Evolutionary conservation across 2,888 invertebrate species (phyloP), one percentile per base, ranked within the genome.

Genomic region (Psococerastis gibbosa): DNA sequence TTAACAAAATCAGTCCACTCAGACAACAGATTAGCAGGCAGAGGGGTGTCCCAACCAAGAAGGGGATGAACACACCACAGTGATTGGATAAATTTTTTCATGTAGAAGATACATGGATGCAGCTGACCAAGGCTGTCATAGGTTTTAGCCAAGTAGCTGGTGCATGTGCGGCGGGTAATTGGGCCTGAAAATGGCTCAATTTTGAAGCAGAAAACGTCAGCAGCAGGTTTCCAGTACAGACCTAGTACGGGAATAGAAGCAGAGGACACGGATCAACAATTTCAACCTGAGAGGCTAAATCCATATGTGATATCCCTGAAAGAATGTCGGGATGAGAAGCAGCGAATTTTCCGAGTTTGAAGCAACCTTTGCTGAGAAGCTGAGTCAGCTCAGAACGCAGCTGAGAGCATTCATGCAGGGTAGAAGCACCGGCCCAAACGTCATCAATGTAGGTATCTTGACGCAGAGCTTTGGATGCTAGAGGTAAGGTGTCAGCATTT

Each of bases 401-500:
- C 27, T 27, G 8, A 27, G 11, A 6, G 6, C 27, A 6, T 27
- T 27, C 27, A 27, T 6, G 27, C 8, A 27, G 8, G 27, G 27
- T 9, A 9, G 6, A 11, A 9, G 11, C 27, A 6, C 27, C 27
- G 6, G 11, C 27, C 15, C 3, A 9, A 1, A 49, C 18, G 43
- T 52, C 52, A 38, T 54, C 50, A 6, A 54, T 48, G 17, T 53
- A 53, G 6, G 49, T 47, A 17, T 49, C 43, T 1, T 33, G 8
- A 4, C 4, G n/a, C n/a, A 49, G 11, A 9, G 43, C 44, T 15
- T 32, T 3, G 1, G 49, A 31, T 9, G 48, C 48, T 6, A 44
- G 8, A 6, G 51, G 48, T 32, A 41, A 49, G 1, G 8, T 27
- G 2, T 27, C 27, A 18, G 22, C 8, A 16, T 47, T 47, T 22